A percentile compares a stretch with the other conserved stretches of the same genome.
Evolutionary conservation across 23 tunicate genomes (phyloP).

Genomic region (Botrylloides violaceus): DNA sequence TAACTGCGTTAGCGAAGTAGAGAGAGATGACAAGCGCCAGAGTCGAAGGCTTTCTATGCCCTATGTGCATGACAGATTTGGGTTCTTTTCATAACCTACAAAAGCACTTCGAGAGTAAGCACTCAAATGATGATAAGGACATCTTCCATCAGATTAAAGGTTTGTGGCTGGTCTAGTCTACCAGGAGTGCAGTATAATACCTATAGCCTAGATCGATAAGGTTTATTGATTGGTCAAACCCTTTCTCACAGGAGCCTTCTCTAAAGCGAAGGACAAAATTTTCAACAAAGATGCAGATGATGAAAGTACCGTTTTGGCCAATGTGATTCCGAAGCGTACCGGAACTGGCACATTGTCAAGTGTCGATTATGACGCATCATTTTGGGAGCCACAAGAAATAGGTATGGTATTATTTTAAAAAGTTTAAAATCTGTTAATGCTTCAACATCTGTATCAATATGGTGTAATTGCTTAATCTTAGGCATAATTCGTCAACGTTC

Average conservation of each 20-base stretch:
- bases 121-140: slow-evolving; percentile 74
- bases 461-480: neutral
- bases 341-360: neutral
- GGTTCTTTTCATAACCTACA: slow-evolving; percentile 75
- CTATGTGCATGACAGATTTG: slow-evolving; percentile 67
- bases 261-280: slow-evolving; percentile 28
- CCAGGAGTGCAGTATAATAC: neutral
- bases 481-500: slow-evolving; percentile 7
- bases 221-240: neutral
- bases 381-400: slow-evolving; percentile 80
- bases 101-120: slow-evolving; percentile 56
- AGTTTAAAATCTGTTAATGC: neutral
- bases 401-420: slow-evolving; percentile 19
- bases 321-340: neutral
- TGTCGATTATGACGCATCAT: neutral
- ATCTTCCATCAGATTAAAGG: slow-evolving; percentile 71
- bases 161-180: neutral
- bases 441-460: neutral
- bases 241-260: slow-evolving; percentile 10
- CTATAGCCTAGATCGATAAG: no score
- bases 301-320: neutral
- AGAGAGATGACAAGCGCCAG: neutral
- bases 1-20: no score
- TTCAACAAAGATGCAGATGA: slow-evolving; percentile 13
- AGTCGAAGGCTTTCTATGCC: slow-evolving; percentile 68